Evolutionary conservation across 2,113 vertebrate genomes (phyloP), one percentile per base, ranked within the genome.

Genomic region (Puffinus mauretanicus): DNA sequence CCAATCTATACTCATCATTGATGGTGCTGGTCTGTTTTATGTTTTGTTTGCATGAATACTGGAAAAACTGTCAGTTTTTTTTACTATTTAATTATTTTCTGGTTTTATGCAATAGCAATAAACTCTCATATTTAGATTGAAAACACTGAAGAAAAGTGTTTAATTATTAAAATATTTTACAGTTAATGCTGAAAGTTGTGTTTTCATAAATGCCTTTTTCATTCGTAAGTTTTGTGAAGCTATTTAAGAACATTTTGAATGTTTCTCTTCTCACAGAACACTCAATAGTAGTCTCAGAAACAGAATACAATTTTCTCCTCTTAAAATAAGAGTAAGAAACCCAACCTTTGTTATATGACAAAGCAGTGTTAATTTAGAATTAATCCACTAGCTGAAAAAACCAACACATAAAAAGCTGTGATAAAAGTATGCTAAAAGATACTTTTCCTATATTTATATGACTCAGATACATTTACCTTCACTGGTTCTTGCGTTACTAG

Each of bases 401-500:
- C 30, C 10, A 60, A 8, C 7, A 77, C 5, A 10, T 5, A 71
- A 65, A 77, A 55, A 85, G 49, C 26, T 71, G 46, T n/a, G 54
- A 42, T 21, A 25, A 22, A 49, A 91, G 4, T 29, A 29, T 10
- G 14, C 10, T 36, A 36, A 65, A 83, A 69, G 12, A 4, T 26
- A 21, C 5, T 78, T 82, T 72, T 52, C 3, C 52, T 52, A 7
- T 3, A 2, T 24, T 67, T 17, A 36, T 27, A 10, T 8, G 46
- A 52, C 26, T 42, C 36, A 49, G 62, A 29, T 15, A 15, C 77
- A 92, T 54, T 95, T 98, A 99, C 99, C 99, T 99, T 99, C 92
- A 99, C 97, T 49, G 99, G 98, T 47, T 99, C 99, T 38, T 99
- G 99, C 26, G 98, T 99, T 93, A 99, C 99, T 67, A 99, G 97